Evolutionary conservation across 1,140 invertebrate genomes (phyloP), one percentile per base, ranked within the genome.

Genomic region (Asbolus verrucosus): DNA sequence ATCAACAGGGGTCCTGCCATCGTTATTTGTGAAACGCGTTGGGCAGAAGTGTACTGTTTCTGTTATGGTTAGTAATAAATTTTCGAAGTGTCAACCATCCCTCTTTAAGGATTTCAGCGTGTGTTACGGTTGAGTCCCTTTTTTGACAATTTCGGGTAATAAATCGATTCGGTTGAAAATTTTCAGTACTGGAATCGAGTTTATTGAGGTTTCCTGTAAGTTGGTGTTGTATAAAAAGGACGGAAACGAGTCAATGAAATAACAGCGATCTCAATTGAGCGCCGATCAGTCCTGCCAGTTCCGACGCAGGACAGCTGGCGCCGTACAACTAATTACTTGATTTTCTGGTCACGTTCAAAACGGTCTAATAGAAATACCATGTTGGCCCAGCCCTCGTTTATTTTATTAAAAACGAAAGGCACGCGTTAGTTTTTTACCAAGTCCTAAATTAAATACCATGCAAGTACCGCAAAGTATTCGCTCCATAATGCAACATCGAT

Each of bases 321-420:
- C 65, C 67, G 65, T 73, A 70, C 72, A 76, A 71, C 75, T 76
- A 76, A 76, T 76, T 76, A 75, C 54, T 75, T 72, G 73, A 68
- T 69, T 75, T 76, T 76, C 73, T 73, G 73, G 73, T 76, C 75
- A 76, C 75, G 73, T 76, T 50, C 63, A 50, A 46, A 69, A 75
- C 69, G 69, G 61, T 71, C 68, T 74, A 74, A 74, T 74, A 74
- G 73, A 74, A 74, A 74, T 74, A 61, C 65, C 70, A 65, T 75
- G 71, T 73, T 73, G 72, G 60, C 31, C 46, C 24, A 43, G 36
- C 62, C 41, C 60, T 46, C 65, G 69, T 68, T 68, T 71, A 70
- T 73, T 70, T 73, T 73, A 71, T 71, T 71, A 71, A 70, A 71
- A 71, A 70, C 60, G 71, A 70, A 73, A 70, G 39, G 61, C 36